These are phyloP conservation scores for Trachops cirrhosus DNA, from an alignment of 2,797 vertebrate genomes.

Conservation along the genomic window DNA sequence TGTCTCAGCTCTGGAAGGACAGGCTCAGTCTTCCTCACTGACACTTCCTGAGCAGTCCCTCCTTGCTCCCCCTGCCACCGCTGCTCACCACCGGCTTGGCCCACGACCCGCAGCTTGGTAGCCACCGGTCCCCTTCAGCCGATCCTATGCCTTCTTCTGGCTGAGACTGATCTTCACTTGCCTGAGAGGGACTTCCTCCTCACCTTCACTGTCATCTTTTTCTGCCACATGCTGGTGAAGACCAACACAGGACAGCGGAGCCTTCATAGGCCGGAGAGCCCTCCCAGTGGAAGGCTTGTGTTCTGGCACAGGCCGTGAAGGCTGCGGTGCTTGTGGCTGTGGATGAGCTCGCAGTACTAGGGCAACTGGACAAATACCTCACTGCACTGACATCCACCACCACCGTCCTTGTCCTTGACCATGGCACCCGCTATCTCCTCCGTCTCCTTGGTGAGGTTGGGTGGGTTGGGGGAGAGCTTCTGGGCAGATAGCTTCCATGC, in stretches of 20 bases:
- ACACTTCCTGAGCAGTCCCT: neutral
- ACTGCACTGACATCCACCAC: neutral
- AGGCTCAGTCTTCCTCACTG: neutral
- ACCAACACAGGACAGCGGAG: neutral
- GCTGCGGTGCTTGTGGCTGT: neutral
- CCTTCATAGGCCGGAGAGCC: neutral
- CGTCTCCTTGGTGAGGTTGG: neutral
- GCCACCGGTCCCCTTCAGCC: neutral
- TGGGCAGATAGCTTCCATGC: neutral
- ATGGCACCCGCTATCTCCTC: neutral
- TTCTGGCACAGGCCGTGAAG: neutral
- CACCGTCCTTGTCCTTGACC: neutral
- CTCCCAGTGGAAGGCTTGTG: neutral
- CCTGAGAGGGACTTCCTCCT: too few relatives aligned
- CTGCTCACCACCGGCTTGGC: neutral
- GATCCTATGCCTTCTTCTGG: neutral
- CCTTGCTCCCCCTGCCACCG: neutral
- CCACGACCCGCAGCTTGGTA: neutral
- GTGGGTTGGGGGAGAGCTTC: neutral
- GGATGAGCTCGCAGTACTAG: neutral
- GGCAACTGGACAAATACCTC: neutral
- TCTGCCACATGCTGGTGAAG: neutral
- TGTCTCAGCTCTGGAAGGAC: neutral
- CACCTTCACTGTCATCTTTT: neutral
- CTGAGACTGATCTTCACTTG: neutral